Evolutionary conservation across 2,113 vertebrate species (phyloP), one percentile per base, ranked within the genome.

Genomic region (Pachycephala philippinensis): DNA sequence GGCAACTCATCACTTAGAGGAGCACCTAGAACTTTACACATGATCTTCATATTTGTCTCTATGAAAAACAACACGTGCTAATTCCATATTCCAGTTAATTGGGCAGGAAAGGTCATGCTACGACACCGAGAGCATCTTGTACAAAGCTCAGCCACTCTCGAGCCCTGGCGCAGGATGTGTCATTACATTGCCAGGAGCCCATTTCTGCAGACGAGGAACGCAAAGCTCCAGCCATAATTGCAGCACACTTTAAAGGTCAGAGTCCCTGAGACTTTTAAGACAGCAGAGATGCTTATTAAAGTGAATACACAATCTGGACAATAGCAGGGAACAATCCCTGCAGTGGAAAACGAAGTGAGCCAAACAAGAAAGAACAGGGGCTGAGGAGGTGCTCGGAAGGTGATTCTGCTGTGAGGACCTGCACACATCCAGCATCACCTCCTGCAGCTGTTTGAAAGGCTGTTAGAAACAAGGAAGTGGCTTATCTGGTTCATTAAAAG

Each of bases 161-260:
- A 95, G 65, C 60, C 70, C 68, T 23, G 20, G 14, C 8, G 4
- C 79, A 84, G 80, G 80, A 78, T 37, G 79, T 96, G 95, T 93
- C 86, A 76, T 96, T 96, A 89, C 66, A 97, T 86, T 93, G 98
- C 97, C 97, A 97, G 97, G 98, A 97, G 93, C 97, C 93, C 96
- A 76, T 65, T 96, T 97, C 95, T 65, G 49, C 94, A 86, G 76
- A 95, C 33, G n/a, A 97, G 96, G 97, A 98, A 98, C 92, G 97
- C 78, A 74, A 89, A 95, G 96, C 89, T 56, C 94, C 49, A 49
- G 70, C 84, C 82, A 40, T 98, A 98, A 98, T 94, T 98, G 97
- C 70, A 85, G 95, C 94, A 72, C 59, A 40, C 90, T 86, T 86
- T 92, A 98, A 98, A 98, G 98, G 98, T 98, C 98, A 97, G 59